Conservation (phyloP, 2,113 vertebrate genomes). For the Glareola pratincola region DNA sequence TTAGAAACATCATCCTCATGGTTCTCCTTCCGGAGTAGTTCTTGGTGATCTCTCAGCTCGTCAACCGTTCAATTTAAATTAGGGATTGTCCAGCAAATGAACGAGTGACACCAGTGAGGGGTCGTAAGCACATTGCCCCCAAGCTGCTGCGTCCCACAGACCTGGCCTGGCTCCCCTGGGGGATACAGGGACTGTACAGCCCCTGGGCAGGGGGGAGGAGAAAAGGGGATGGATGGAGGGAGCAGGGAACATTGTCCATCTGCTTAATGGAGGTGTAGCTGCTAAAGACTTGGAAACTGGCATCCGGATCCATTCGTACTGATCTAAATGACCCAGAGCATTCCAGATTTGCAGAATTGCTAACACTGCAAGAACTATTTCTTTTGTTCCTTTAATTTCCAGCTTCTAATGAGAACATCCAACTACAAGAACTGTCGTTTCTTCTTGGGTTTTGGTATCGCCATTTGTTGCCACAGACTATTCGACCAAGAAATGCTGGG, state of each 20-base stretch:
- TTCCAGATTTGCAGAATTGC: neutral
- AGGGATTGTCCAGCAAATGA: neutral
- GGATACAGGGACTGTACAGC: neutral
- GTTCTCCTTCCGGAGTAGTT: neutral
- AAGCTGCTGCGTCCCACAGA: neutral
- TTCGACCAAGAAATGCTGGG: neutral
- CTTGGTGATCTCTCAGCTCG: neutral
- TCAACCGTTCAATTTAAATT: neutral
- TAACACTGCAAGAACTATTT: neutral
- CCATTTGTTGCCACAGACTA: neutral
- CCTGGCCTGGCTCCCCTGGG: neutral
- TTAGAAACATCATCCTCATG: neutral
- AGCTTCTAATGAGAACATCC: neutral
- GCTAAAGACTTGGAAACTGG: neutral
- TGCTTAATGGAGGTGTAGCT: neutral
- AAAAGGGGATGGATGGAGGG: neutral
- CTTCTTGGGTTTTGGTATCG: neutral
- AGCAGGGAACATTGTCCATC: neutral
- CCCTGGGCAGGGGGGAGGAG: rapidly evolving
- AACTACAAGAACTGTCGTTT: neutral
- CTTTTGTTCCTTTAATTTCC: neutral
- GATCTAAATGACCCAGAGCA: neutral
- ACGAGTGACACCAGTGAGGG: neutral
- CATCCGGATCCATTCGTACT: neutral
- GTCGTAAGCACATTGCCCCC: rapidly evolving